Base-by-base conservation (phyloP, 2,888 invertebrate species). In the Amphipyra berbera region DNA sequence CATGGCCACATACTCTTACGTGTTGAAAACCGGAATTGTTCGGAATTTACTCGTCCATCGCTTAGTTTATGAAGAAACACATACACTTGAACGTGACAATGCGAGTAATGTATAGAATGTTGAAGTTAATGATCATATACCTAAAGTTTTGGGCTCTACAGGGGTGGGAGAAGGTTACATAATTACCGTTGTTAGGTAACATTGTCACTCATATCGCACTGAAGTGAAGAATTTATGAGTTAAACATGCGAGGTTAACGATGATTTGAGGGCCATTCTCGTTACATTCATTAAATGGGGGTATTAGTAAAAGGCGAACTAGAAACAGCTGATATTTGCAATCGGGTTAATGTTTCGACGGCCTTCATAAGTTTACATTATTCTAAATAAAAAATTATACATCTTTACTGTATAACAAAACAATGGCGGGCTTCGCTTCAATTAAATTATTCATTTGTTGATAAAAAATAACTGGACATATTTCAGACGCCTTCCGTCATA, bases 221-320 rank as follows among this genome's bases (percentile, higher is more conserved):
- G 64, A 56, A 59, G 60, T 77, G 76, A 75, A 56, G 69, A 71
- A 82, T 81, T 76, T 78, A 79, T 73, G 73, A 73, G 74, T 74
- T 63, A 68, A 53, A 60, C 41, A 64, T 68, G 52, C 57, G 65
- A 68, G 69, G 68, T 73, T 69, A 72, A 62, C 54, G 63, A 72
- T 68, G 62, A 59, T 70, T 74, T 66, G 63, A 50, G 66, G 68
- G 62, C 61, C 62, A 61, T 59, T 53, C 58, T 65, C 6, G 48
- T 73, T 50, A 62, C 47, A 41, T 55, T 46, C 21, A 68, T 70
- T 62, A 21, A 62, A 55, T n/a, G 21, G 44, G 12, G 27, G 21
- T 48, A 48, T 52, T 49, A 49, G 65, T 59, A 49, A 69, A 55
- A 64, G 37, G 37, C 13, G 14, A 53, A 33, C 46, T 15, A 59